These are phyloP conservation scores for Masticophis lateralis DNA, from an alignment of 2,797 vertebrate species.

Conservation along the genomic window DNA sequence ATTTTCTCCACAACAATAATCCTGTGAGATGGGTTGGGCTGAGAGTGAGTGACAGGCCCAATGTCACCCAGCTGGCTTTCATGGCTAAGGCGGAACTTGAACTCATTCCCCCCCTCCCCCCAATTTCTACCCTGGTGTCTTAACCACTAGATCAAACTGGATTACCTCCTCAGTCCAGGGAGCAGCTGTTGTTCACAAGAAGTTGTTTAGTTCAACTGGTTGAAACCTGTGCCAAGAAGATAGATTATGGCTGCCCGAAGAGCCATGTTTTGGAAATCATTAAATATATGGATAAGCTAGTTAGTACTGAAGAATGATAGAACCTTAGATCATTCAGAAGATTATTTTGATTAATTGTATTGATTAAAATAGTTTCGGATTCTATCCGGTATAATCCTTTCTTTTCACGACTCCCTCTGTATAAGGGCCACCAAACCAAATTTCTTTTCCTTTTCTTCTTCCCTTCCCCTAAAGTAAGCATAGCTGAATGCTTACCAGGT, in stretches of 20 bases:
- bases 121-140: not conserved
- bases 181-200: constrained; percentile 15
- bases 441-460: not conserved
- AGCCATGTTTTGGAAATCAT: not conserved
- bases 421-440: not conserved
- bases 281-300: not conserved
- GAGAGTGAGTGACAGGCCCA: not conserved
- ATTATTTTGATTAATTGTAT: not conserved
- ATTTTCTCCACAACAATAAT: not conserved
- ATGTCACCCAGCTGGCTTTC: not conserved
- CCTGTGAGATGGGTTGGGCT: not conserved
- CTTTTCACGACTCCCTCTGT: not conserved
- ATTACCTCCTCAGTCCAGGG: not conserved
- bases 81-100: not conserved
- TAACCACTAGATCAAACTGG: not conserved
- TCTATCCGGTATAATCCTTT: not conserved
- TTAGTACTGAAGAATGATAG: not conserved
- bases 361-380: not conserved
- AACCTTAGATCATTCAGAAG: not conserved
- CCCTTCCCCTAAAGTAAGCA: not conserved
- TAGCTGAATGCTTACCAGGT: constrained; percentile 5
- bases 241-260: not conserved
- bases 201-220: constrained; percentile 22
- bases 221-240: not conserved
- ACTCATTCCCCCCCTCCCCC: not conserved